These are phyloP conservation scores for Machaerirhynchus nigripectus DNA, from an alignment of 2,113 vertebrate genomes.

Conservation along the genomic window DNA sequence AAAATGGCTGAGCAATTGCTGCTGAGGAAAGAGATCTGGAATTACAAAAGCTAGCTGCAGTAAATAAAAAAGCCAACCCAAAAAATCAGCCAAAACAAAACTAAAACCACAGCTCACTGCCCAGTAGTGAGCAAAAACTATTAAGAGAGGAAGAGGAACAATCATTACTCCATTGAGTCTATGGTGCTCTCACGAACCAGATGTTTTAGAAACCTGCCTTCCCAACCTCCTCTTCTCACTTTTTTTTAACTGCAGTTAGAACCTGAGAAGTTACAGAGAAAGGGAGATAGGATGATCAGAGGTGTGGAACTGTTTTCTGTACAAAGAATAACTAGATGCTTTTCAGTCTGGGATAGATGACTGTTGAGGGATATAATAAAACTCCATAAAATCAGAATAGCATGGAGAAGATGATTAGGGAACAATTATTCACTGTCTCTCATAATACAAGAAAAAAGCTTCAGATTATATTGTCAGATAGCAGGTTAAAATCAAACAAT, in stretches of 20 bases:
- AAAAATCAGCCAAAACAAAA: not conserved
- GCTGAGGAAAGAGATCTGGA: not conserved
- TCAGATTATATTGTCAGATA: constrained; percentile 27
- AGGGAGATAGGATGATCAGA: not conserved
- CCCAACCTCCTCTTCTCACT: not conserved
- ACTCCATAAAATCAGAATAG: constrained; percentile 40
- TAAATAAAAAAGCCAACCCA: not conserved
- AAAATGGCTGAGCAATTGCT: not conserved
- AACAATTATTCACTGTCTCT: constrained; percentile 38
- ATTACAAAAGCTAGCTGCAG: not conserved
- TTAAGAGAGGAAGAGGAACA: not conserved
- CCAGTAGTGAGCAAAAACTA: not conserved
- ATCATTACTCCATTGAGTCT: not conserved
- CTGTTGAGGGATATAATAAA: constrained; percentile 13
- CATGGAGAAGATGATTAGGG: constrained; percentile 18
- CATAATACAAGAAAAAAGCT: not conserved
- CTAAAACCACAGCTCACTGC: not conserved
- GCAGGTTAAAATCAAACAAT: constrained; percentile 42
- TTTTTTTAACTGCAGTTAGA: not conserved
- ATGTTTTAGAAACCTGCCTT: not conserved
- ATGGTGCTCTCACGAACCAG: not conserved
- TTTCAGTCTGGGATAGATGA: constrained; percentile 16
- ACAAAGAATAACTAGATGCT: not conserved
- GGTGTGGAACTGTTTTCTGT: not conserved
- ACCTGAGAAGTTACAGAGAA: not conserved